phyloP scores from a whole-genome alignment of 2,888 invertebrate species.

The Yponomeuta malinellus region DNA sequence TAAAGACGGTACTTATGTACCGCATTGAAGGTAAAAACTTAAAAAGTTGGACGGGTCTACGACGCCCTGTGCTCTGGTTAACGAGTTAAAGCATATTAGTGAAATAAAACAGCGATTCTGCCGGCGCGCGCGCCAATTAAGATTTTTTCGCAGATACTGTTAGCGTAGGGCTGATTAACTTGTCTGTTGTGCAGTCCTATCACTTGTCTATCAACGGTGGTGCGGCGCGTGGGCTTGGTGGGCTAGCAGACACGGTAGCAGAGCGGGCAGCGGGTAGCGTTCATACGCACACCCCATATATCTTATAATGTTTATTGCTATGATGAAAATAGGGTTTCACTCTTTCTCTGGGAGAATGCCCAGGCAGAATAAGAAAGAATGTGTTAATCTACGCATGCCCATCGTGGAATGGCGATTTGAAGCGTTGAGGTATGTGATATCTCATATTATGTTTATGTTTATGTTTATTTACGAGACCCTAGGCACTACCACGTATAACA shows the following conservation, averaged over 20 bases:
- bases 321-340: no score
- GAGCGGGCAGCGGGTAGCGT: not conserved
- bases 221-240: not conserved
- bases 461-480: no score
- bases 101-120: not conserved
- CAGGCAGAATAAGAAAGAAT: no score
- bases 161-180: constrained; percentile 34
- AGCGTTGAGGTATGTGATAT: no score
- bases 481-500: no score
- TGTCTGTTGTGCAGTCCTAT: constrained; percentile 37
- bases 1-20: no score
- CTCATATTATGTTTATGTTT: no score
- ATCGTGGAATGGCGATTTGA: no score
- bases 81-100: not conserved
- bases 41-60: not conserved
- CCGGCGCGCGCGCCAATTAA: constrained; percentile 11
- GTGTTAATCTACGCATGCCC: no score
- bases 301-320: no score
- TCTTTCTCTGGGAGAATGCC: no score
- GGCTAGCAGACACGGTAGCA: constrained; percentile 1
- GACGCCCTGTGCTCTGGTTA: not conserved
- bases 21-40: not conserved
- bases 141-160: constrained; percentile 15
- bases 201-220: constrained; percentile 27
- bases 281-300: no score